Evolutionary conservation across 1,140 invertebrate genomes (phyloP), one percentile per base, ranked within the genome.

Genomic region (Drosophila suzukii): DNA sequence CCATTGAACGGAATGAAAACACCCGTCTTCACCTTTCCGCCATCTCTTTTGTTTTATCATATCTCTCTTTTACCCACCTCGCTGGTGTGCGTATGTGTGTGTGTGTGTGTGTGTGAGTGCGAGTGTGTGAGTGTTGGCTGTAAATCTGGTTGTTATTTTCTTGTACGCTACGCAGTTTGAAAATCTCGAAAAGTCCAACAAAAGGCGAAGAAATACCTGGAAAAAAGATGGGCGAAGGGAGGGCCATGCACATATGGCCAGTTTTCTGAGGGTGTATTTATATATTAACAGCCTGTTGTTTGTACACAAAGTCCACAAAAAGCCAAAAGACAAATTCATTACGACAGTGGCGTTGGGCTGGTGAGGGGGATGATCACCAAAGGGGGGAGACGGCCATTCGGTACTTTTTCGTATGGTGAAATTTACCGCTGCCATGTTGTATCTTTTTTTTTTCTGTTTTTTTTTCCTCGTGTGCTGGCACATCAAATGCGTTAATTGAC

Each of bases 401-500:
- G 41, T 83, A 72, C 49, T 77, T 77, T 77, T 75, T 47, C 59
- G 59, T 81, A 59, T 85, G 82, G 82, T 75, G 82, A 86, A 86
- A 82, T 88, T 86, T 51, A 63, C 50, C 81, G 83, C 83, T 88
- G 74, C 78, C 75, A 88, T 82, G 70, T 86, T 86, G 80, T 74
- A 49, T 85, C 68, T 51, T 60, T 56, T 56, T 56, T 56, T 43
- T 76, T 49, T 47, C n/a, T 43, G 15, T 7, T 47, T 12, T 77
- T 73, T 74, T 71, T 61, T 85, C 8, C 8, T 6, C 44, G 65
- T 86, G 78, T 73, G 63, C 58, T 70, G 71, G 61, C 81, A 63
- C 60, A 81, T 79, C 65, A 85, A 85, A 85, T 75, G 66, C 75
- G 78, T 83, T 79, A 86, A 86, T 88, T 86, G 79, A 83, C 72